phyloP scores from a whole-genome alignment of 2,888 invertebrate genomes.

The Xylota sylvarum region DNA sequence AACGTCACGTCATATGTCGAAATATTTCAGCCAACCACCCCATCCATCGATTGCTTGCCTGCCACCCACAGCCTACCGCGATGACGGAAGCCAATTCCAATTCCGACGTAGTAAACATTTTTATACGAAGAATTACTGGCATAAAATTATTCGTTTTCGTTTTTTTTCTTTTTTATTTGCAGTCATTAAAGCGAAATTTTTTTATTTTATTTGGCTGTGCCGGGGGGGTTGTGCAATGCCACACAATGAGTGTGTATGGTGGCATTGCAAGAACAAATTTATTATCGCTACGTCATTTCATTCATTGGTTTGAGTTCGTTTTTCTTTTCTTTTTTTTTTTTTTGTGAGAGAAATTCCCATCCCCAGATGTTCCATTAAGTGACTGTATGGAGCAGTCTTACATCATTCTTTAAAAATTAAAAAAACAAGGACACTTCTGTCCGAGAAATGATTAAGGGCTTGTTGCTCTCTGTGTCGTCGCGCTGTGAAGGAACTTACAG shows the following conservation, averaged over 20 bases:
- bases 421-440: slow-evolving; percentile 52
- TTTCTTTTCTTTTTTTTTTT: slow-evolving; percentile 8
- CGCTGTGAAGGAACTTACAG: slow-evolving; percentile 9
- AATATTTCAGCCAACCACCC: slow-evolving; percentile 6
- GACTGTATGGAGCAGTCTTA: slow-evolving; percentile 31
- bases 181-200: slow-evolving; percentile 46
- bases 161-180: slow-evolving; percentile 48
- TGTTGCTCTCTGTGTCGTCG: slow-evolving; percentile 2
- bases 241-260: slow-evolving; percentile 29
- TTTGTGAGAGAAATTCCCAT: slow-evolving; percentile 46
- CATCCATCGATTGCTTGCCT: slow-evolving; percentile 15
- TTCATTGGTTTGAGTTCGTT: slow-evolving; percentile 34
- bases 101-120: slow-evolving; percentile 50
- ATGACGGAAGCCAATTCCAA: slow-evolving; percentile 61
- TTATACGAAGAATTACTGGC: slow-evolving; percentile 28
- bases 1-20: slow-evolving; percentile 1
- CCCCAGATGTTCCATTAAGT: slow-evolving; percentile 62
- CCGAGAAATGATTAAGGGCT: slow-evolving; percentile 60
- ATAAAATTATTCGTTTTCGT: slow-evolving; percentile 32
- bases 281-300: slow-evolving; percentile 58
- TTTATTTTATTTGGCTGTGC: slow-evolving; percentile 47
- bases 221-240: slow-evolving; percentile 1
- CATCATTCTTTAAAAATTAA: slow-evolving; percentile 33
- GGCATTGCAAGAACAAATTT: slow-evolving; percentile 49
- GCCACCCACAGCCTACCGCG: slow-evolving; percentile 25